A percentile compares a stretch with the other conserved stretches of the same genome.
These are phyloP conservation scores for Cyprinodon variegatus DNA, from an alignment of 2,113 vertebrate species.

Conservation along the genomic window DNA sequence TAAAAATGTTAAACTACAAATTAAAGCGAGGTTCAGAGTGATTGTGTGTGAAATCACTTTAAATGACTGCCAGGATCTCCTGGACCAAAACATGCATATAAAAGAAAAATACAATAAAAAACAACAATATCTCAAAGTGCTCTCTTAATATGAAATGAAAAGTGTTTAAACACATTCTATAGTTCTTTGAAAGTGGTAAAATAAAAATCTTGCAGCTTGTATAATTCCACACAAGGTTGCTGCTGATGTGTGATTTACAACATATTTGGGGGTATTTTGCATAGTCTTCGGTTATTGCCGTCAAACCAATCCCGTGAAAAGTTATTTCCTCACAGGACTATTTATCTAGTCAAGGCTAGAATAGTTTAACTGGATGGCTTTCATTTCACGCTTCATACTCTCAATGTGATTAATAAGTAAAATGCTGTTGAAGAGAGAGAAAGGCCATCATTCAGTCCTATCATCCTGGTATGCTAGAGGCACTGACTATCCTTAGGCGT, in stretches of 20 bases:
- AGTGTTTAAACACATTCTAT: background rate
- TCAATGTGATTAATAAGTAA: constrained; percentile 83
- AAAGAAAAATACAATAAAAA: background rate
- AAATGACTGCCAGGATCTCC: constrained; percentile 2
- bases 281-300: constrained; percentile 63
- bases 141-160: background rate
- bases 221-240: constrained; percentile 42
- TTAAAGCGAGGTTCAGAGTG: too few relatives aligned
- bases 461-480: constrained; percentile 57
- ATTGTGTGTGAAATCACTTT: background rate
- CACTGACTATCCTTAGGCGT: constrained; percentile 54
- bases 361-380: constrained; percentile 77
- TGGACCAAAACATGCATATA: background rate
- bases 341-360: constrained; percentile 77
- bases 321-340: constrained; percentile 70
- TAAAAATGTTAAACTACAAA: too few relatives aligned
- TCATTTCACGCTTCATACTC: constrained; percentile 84
- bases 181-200: constrained; percentile 20
- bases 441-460: constrained; percentile 71
- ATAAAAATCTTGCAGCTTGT: constrained; percentile 9
- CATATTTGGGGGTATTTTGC: constrained; percentile 55
- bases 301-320: constrained; percentile 71
- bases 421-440: constrained; percentile 75
- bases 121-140: background rate
- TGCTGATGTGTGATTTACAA: constrained; percentile 59